A percentile compares a stretch with the other conserved stretches of the same genome.
These are phyloP conservation scores for Ctenopoma kingsleyae DNA, from an alignment of 2,797 vertebrate genomes.

Conservation along the genomic window DNA sequence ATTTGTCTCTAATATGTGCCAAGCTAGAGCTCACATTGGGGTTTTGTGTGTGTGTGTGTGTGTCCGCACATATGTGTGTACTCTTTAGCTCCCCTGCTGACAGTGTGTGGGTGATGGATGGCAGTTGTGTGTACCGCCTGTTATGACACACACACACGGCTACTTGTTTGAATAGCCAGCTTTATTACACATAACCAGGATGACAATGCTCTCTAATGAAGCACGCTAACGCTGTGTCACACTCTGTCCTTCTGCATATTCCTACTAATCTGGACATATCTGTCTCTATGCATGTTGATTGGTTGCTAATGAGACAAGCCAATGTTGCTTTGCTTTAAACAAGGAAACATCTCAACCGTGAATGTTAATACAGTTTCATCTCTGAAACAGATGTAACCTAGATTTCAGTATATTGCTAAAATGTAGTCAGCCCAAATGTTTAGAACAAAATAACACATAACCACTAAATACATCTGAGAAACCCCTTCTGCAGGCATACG, in stretches of 20 bases:
- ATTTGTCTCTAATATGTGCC: slow-evolving; percentile 54
- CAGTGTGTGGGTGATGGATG: slow-evolving; percentile 83
- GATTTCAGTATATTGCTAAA: neutral
- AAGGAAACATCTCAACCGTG: slow-evolving; percentile 21
- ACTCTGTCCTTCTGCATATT: slow-evolving; percentile 45
- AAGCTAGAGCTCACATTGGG: slow-evolving; percentile 41
- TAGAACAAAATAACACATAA: neutral
- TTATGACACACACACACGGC: slow-evolving; percentile 71
- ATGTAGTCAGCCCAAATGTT: neutral
- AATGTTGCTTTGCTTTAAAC: slow-evolving; percentile 24
- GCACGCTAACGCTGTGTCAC: slow-evolving; percentile 67
- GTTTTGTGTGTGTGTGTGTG: slow-evolving; percentile 41
- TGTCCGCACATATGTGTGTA: slow-evolving; percentile 52
- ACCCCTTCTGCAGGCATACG: neutral
- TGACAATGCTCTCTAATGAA: slow-evolving; percentile 69
- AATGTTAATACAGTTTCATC: neutral
- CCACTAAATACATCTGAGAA: neutral
- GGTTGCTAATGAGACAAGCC: slow-evolving; percentile 53
- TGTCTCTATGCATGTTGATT: slow-evolving; percentile 47
- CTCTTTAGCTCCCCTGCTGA: slow-evolving; percentile 76
- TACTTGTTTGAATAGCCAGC: slow-evolving; percentile 49
- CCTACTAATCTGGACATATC: slow-evolving; percentile 45
- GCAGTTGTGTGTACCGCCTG: slow-evolving; percentile 75
- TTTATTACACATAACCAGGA: slow-evolving; percentile 62
- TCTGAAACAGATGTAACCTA: neutral